phyloP scores from a whole-genome alignment of 2,113 vertebrate species.

The Aphelocoma coerulescens region DNA sequence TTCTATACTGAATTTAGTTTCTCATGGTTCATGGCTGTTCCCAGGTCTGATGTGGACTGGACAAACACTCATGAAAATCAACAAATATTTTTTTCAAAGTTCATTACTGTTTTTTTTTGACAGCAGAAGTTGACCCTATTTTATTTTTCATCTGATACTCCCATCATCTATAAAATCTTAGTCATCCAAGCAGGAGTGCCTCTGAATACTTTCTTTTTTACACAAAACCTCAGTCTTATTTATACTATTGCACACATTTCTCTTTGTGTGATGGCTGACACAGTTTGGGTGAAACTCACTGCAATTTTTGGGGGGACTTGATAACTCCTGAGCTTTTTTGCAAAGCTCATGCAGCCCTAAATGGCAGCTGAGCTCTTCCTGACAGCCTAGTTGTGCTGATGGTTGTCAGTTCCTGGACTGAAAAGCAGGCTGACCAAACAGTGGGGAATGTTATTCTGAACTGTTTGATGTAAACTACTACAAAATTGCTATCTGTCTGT shows the following conservation, averaged over 20 bases:
- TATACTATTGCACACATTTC: background rate
- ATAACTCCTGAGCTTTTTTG: background rate
- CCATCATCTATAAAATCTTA: background rate
- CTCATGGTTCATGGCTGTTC: background rate
- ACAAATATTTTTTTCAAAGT: background rate
- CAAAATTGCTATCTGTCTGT: background rate
- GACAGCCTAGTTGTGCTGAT: background rate
- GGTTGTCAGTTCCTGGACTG: background rate
- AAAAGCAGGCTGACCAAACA: background rate
- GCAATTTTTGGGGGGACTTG: background rate
- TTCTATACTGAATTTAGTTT: background rate
- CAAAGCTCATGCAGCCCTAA: background rate
- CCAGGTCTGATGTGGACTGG: background rate
- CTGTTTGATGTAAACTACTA: background rate
- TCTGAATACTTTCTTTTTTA: background rate
- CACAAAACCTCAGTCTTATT: background rate
- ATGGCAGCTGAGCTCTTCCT: background rate
- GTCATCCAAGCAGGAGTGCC: background rate
- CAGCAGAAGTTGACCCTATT: background rate
- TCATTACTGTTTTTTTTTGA: background rate
- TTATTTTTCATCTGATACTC: background rate
- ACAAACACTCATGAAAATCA: background rate
- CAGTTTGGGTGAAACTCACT: background rate
- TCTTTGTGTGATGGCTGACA: background rate
- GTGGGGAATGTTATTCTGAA: background rate